Conservation (phyloP, 1,140 invertebrate species). For the Neodiprion fabricii region DNA sequence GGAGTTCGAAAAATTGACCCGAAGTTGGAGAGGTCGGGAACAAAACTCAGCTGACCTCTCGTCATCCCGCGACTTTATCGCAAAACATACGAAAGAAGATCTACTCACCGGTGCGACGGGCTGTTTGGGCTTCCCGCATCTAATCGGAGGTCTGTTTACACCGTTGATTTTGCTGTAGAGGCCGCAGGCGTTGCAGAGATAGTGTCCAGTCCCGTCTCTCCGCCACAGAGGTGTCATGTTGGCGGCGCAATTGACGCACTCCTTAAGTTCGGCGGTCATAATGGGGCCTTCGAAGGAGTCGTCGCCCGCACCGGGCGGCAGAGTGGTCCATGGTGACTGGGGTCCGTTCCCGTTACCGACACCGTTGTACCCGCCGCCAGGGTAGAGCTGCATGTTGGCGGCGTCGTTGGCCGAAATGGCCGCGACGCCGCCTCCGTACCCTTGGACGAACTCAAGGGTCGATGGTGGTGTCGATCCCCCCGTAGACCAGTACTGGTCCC, state of each 20-base stretch:
- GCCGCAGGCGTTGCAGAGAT: constrained; percentile 89
- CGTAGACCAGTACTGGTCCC: constrained; percentile 45
- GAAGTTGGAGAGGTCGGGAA: too few relatives aligned
- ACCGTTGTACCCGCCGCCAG: constrained; percentile 44
- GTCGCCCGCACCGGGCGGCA: constrained; percentile 39
- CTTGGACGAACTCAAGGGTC: constrained; percentile 46
- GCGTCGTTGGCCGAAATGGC: constrained; percentile 45
- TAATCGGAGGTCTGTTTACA: constrained; percentile 79
- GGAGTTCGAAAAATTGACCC: too few relatives aligned
- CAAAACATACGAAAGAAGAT: background rate
- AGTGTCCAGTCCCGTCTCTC: constrained; percentile 86
- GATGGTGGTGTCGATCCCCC: constrained; percentile 41
- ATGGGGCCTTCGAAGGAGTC: constrained; percentile 46
- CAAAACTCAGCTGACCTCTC: too few relatives aligned
- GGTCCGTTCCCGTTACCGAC: constrained; percentile 36
- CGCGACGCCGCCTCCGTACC: constrained; percentile 38
- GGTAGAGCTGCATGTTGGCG: constrained; percentile 44
- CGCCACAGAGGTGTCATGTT: constrained; percentile 87
- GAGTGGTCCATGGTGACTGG: constrained; percentile 39
- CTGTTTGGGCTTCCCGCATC: constrained; percentile 63
- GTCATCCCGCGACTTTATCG: too few relatives aligned
- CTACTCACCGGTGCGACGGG: constrained; percentile 46
- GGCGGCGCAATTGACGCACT: constrained; percentile 90
- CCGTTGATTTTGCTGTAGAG: constrained; percentile 87
- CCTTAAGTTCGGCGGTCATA: constrained; percentile 68